Percentiles rank a stretch among this genome's conserved stretches.
These are phyloP conservation scores for Ormyrus labotus DNA, from an alignment of 2,888 invertebrate genomes.

Conservation along the genomic window DNA sequence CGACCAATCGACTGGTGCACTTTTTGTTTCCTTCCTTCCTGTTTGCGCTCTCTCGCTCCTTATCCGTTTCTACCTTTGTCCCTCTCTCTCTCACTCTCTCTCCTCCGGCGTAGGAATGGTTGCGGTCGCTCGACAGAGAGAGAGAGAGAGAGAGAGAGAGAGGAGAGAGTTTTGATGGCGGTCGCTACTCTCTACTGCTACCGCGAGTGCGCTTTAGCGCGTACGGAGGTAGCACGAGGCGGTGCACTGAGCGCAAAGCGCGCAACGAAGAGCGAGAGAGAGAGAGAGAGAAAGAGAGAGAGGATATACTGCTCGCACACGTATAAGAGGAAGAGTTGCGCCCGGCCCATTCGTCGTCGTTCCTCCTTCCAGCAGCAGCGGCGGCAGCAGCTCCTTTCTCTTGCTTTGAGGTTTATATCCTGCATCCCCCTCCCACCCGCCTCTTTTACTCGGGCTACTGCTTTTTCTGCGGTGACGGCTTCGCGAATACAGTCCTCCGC, in stretches of 20 bases:
- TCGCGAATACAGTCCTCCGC: no score
- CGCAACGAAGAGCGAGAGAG: conserved; percentile 17
- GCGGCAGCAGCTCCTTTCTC: conserved; percentile 35
- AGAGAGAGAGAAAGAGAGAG: conserved; percentile 42
- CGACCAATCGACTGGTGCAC: conserved; percentile 70
- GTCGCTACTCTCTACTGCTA: conserved; percentile 54
- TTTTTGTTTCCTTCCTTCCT: conserved; percentile 64
- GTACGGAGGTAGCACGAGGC: conserved; percentile 39
- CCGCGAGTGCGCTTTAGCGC: conserved; percentile 29
- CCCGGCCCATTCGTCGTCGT: conserved; percentile 49
- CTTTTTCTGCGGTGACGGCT: not conserved
- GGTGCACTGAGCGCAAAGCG: not conserved
- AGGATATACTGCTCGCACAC: conserved; percentile 47
- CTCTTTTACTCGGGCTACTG: not conserved
- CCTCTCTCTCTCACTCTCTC: conserved; percentile 19
- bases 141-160: conserved; percentile 44
- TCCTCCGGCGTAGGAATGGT: conserved; percentile 25
- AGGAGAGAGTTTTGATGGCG: conserved; percentile 59
- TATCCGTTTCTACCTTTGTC: conserved; percentile 58
- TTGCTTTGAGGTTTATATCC: not conserved
- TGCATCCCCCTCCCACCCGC: not conserved
- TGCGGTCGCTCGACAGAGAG: not conserved
- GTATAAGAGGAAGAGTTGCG: conserved; percentile 47
- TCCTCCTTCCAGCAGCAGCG: conserved; percentile 44
- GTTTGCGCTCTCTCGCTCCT: conserved; percentile 23